Evolutionary conservation across 64 coral and sea anemone species (phyloP).

Genomic region (Pocillopora damicornis): DNA sequence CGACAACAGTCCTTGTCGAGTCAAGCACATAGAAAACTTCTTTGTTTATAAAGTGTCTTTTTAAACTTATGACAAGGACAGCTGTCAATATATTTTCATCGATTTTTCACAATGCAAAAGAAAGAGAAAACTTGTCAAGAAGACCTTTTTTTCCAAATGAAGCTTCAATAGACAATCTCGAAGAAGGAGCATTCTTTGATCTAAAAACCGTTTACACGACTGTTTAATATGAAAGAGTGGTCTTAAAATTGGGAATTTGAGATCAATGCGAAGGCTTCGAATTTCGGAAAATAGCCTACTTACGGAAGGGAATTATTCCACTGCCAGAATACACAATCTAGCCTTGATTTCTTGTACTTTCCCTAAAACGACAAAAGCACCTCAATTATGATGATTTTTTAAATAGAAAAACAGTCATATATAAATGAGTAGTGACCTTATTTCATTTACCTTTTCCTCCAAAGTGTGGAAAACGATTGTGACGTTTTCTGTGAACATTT

Average conservation of each 20-base stretch:
- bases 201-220: too few species aligned
- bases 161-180: too few species aligned
- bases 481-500: constrained; percentile 1
- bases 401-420: background rate
- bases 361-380: background rate
- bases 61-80: too few species aligned
- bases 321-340: constrained; percentile 24
- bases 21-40: too few species aligned
- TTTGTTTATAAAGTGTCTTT: too few species aligned
- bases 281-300: background rate
- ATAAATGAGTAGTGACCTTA: background rate
- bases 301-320: constrained; percentile 8
- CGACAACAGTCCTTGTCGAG: too few species aligned
- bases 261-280: background rate
- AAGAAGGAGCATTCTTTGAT: too few species aligned
- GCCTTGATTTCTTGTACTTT: background rate
- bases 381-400: background rate
- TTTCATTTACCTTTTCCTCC: background rate
- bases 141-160: too few species aligned
- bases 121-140: too few species aligned
- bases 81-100: too few species aligned
- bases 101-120: too few species aligned
- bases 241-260: background rate
- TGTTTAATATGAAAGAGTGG: too few species aligned
- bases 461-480: constrained; percentile 8